These are phyloP conservation scores for Dissostichus mawsoni DNA, from an alignment of 2,113 vertebrate species.

Conservation along the genomic window DNA sequence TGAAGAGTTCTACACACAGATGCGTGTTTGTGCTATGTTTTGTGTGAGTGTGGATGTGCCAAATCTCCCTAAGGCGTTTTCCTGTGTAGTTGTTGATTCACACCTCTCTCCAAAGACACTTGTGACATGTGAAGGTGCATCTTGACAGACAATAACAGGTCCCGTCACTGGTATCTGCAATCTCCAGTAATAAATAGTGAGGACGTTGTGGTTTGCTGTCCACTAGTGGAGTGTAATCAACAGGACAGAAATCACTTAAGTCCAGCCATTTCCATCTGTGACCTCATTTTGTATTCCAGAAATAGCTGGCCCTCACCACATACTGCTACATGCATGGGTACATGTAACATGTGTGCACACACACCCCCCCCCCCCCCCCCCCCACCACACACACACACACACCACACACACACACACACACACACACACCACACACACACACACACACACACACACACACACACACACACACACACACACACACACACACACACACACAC, in stretches of 20 bases:
- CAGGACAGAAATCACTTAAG: conserved; percentile 62
- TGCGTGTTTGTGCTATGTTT: conserved; percentile 17
- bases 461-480: background rate
- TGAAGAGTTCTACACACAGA: conserved; percentile 28
- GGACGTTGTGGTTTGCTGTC: conserved; percentile 1
- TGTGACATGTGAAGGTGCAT: conserved; percentile 21
- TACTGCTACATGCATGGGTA: conserved; percentile 45
- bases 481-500: background rate
- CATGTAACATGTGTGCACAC: conserved; percentile 30
- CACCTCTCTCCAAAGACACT: conserved; percentile 31
- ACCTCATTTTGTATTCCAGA: conserved; percentile 74
- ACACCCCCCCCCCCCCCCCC: no score
- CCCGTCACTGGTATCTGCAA: background rate
- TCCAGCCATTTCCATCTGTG: conserved; percentile 66
- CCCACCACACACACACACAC: conserved; percentile 11
- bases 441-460: background rate
- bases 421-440: background rate
- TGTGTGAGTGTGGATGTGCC: conserved; percentile 29
- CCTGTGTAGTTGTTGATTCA: conserved; percentile 35
- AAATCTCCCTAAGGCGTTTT: conserved; percentile 27
- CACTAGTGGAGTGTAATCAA: conserved; percentile 32
- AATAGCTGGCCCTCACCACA: conserved; percentile 66
- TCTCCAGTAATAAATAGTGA: conserved; percentile 21
- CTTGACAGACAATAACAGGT: conserved; percentile 2
- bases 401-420: background rate